Conservation (phyloP, 2,113 vertebrate species). For the Antigone vipio region DNA sequence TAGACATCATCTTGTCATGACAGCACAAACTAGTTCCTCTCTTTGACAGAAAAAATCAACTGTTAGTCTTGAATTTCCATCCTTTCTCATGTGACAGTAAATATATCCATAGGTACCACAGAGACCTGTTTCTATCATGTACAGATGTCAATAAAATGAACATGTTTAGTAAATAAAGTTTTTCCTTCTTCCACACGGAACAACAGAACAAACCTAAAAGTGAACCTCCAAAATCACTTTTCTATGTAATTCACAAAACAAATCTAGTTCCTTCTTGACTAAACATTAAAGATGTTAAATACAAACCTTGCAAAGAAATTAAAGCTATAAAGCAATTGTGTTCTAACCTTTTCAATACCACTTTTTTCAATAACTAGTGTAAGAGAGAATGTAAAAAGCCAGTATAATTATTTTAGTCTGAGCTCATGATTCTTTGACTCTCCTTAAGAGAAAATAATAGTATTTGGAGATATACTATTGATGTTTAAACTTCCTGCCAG, state of each 20-base stretch:
- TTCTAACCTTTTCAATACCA: not conserved
- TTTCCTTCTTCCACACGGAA: not conserved
- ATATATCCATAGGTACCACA: not conserved
- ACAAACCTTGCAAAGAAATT: not conserved
- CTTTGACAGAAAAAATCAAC: not conserved
- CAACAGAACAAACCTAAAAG: not conserved
- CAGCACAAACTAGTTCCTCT: not conserved
- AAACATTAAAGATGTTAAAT: not conserved
- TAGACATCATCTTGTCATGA: not conserved
- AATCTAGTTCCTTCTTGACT: not conserved
- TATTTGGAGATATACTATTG: not conserved
- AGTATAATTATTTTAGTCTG: not conserved
- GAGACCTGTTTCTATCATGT: not conserved
- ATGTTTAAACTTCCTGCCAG: not conserved
- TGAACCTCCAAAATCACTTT: not conserved
- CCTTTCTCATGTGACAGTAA: not conserved
- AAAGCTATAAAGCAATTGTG: not conserved
- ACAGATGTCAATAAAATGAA: not conserved
- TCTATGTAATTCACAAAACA: not conserved
- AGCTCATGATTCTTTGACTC: not conserved
- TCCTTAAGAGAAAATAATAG: not conserved
- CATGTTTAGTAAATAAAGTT: not conserved
- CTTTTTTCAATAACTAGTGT: not conserved
- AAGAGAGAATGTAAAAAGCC: not conserved
- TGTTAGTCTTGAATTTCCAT: not conserved